Base-by-base conservation (phyloP, 1,140 invertebrate genomes). In the Lineus longissimus region DNA sequence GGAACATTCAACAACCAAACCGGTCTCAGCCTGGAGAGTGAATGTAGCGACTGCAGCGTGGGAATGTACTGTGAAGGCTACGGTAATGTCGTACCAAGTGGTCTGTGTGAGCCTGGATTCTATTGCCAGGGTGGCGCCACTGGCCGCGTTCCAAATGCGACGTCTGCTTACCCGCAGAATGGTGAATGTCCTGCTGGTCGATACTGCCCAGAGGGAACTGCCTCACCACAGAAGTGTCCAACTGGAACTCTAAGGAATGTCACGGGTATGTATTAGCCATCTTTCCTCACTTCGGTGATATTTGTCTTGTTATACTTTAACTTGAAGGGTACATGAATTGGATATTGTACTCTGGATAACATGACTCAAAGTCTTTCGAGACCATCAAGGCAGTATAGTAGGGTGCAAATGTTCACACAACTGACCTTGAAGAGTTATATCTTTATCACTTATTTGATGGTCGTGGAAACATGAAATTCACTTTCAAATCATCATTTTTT, bases 1-100 rank as follows among this genome's bases (percentile, higher is more conserved):
- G 78, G 76, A 23, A 80, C 76, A 0, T 78, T 66, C 64, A 77
- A 78, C 69, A 77, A 78, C 51, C 63, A 59, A 25, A 78, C 76
- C 11, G 75, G 76, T 55, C 69, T 76, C 67, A 57, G 65, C 7
- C 22, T 60, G 0, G 61, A 36, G 0, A 41, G 61, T 23, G 67
- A 77, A 17, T 80, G 78, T 68, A 66, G 64, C 0, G 67, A 74
- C 45, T 80, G 78, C 61, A 63, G 73, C 9, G 64, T 71, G n/a
- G 78, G 78, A 11, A 63, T 67, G 61, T 78, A 77, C 66, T 80
- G 78, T 68, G 66, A 74, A 55, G 78, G 76, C n/a, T 47, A 69
- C 27, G 78, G 76, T 40, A 80, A 79, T 56, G 67, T 63, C 31
- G 45, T 71, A 22, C 78, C 78, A 9, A 69, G 71, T 65, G 78